Conservation (phyloP, 2,113 vertebrate species). For the Gorsachius goisagi region DNA sequence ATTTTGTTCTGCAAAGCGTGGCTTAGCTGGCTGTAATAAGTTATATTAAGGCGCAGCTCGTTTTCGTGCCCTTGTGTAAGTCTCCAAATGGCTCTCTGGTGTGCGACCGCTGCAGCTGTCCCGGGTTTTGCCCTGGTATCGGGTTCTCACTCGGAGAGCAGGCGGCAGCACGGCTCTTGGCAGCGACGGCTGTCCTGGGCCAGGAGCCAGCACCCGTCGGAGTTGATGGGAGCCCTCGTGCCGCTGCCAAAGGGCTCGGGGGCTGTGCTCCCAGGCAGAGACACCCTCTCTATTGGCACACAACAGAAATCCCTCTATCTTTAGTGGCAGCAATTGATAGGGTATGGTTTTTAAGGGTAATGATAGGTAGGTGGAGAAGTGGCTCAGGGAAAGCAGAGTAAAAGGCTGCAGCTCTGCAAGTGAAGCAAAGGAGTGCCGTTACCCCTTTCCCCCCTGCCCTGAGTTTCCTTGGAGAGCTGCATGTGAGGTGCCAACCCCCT, state of each 20-base stretch:
- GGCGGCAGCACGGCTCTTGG: not conserved
- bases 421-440: not conserved
- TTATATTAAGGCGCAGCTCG: not conserved
- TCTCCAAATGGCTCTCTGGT: not conserved
- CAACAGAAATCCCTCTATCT: not conserved
- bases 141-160: not conserved
- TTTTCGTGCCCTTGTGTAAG: not conserved
- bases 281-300: not conserved
- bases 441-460: not conserved
- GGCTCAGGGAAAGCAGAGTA: not conserved
- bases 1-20: not conserved
- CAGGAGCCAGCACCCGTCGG: not conserved
- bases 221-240: rapidly evolving
- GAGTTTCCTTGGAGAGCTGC: not conserved
- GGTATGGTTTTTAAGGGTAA: not conserved
- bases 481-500: not conserved
- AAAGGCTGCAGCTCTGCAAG: not conserved
- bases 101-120: conserved; percentile 40
- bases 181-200: not conserved
- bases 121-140: not conserved
- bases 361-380: not conserved
- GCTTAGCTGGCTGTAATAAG: not conserved
- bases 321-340: not conserved
- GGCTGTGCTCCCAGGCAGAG: not conserved
- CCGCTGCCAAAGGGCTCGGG: not conserved